phyloP scores from a whole-genome alignment of 2,113 vertebrate species.

The Aegithalos caudatus region DNA sequence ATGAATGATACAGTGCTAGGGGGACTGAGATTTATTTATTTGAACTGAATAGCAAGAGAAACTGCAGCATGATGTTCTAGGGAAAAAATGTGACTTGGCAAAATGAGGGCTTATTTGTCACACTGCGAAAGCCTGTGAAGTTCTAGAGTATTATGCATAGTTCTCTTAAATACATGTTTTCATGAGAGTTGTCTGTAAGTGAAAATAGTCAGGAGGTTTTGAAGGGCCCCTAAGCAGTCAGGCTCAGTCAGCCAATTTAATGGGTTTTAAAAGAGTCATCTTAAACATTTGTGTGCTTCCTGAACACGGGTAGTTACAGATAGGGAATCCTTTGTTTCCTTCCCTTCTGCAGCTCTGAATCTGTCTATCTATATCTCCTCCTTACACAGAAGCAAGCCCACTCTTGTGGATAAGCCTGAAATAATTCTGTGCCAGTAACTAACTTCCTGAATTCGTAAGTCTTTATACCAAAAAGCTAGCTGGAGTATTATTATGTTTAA shows the following conservation, averaged over 20 bases:
- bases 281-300: neutral
- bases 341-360: neutral
- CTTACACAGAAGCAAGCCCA: neutral
- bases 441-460: neutral
- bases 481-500: neutral
- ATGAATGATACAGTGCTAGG: neutral
- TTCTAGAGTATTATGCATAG: neutral
- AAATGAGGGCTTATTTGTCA: neutral
- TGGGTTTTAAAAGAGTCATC: neutral
- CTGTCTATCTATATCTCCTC: neutral
- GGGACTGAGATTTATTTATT: neutral
- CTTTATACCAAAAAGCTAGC: neutral
- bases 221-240: neutral
- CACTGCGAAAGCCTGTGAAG: neutral
- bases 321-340: neutral
- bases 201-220: neutral
- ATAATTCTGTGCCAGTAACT: neutral
- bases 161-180: neutral
- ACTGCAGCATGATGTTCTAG: neutral
- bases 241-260: neutral
- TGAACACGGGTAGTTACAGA: neutral
- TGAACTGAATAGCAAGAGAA: neutral
- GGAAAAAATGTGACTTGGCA: neutral
- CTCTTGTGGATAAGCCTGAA: neutral
- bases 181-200: neutral